Evolutionary conservation across 2,113 vertebrate genomes (phyloP).

Genomic region (Dryoscopus gambensis): DNA sequence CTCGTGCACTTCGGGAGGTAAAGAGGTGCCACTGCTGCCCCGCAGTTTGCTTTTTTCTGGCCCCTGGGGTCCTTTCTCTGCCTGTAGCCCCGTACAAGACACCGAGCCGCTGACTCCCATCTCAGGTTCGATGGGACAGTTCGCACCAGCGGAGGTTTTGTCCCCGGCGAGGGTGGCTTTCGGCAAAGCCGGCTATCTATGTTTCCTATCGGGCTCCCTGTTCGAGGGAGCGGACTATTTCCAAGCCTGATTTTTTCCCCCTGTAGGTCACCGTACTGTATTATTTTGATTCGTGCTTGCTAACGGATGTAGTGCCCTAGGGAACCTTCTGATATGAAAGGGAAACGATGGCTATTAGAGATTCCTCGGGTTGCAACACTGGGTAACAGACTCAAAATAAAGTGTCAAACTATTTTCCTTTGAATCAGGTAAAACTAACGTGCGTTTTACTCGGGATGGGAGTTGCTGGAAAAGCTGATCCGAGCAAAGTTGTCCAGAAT

Average conservation of each 20-base stretch:
- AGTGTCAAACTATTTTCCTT: not conserved
- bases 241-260: rapidly evolving
- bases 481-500: not conserved
- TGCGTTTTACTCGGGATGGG: not conserved
- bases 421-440: not conserved
- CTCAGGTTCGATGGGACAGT: not conserved
- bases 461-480: not conserved
- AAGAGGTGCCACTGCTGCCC: not conserved
- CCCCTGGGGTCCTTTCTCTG: not conserved
- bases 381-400: not conserved
- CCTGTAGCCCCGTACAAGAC: not conserved
- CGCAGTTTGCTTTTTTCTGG: not conserved
- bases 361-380: not conserved
- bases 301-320: not conserved
- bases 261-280: not conserved
- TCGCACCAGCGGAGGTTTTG: not conserved
- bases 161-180: not conserved
- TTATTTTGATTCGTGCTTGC: not conserved
- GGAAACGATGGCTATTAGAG: not conserved
- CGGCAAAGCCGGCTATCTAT: not conserved
- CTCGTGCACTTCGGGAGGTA: not conserved
- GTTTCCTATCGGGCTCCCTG: not conserved
- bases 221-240: not conserved
- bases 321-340: not conserved
- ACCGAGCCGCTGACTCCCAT: not conserved